Evolutionary conservation across 2,888 invertebrate species (phyloP), one percentile per base, ranked within the genome.

Genomic region (Rhagophthalmus giganteus): DNA sequence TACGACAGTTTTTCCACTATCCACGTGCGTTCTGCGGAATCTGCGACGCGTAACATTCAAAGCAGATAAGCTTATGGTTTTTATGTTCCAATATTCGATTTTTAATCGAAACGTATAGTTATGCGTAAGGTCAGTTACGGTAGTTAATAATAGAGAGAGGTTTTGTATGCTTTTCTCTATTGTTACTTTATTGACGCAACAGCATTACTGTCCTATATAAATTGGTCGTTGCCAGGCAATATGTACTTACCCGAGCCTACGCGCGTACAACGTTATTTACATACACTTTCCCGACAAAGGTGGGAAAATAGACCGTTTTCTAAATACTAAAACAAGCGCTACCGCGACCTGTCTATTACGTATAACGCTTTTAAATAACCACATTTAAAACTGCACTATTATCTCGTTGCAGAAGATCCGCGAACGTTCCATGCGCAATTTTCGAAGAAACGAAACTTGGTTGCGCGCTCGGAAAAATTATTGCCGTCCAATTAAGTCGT

Each of bases 401-500:
- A 20, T 20, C 20, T 20, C 3, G 7, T 20, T 20, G 20, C 20
- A 20, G 20, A 7, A 20, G 7, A 20, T 20, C 7, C 7, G 7
- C 20, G 7, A 20, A 20, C 20, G 20, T 20, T 7, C 20, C 4
- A 20, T 20, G 20, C 7, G 3, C 20, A 7, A 20, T 20, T 20
- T 20, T 30, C 11, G 30, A 30, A 30, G 12, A 30, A 30, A 12
- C 2, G 12, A 30, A 30, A 5, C 12, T 10, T 10, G 30, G 16
- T 31, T 25, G 11, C 16, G 7, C 47, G 33, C 2, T 15, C 33
- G 31, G 46, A 46, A 30, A 6, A 4, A 4, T 8, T 1, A 11
- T 15, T 46, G 8, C 7, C 12, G 4, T 15, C 13, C 3, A 7
- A 20, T 5, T 7, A 26, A 13, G 10, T 25, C 15, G 6, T 11